phyloP scores from a whole-genome alignment of 1,140 invertebrate species.

The Lepidurus couesii region DNA sequence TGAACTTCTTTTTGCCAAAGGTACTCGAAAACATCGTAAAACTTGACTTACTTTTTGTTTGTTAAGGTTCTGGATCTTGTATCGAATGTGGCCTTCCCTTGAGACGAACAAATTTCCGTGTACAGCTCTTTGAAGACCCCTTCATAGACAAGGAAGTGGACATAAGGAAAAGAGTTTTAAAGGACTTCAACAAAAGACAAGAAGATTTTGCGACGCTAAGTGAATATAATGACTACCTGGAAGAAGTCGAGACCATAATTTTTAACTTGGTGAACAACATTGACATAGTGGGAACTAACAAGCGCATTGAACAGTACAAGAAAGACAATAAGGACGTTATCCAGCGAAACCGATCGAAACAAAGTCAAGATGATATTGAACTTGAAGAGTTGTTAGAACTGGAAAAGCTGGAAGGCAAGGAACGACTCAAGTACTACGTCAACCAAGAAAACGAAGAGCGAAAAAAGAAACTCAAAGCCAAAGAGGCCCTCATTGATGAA shows the following conservation, averaged over 20 bases:
- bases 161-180: slow-evolving; percentile 79
- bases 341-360: slow-evolving; percentile 68
- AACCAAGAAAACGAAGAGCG: slow-evolving; percentile 58
- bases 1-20: slow-evolving; percentile 88
- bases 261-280: slow-evolving; percentile 88
- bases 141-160: slow-evolving; percentile 96
- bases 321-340: slow-evolving; percentile 88
- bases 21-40: slow-evolving; percentile 46
- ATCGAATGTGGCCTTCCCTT: slow-evolving; percentile 84
- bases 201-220: slow-evolving; percentile 73
- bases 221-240: slow-evolving; percentile 90
- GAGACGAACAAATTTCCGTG: slow-evolving; percentile 80
- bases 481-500: slow-evolving; percentile 87
- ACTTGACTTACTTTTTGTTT: slow-evolving; percentile 31
- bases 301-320: slow-evolving; percentile 88
- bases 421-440: slow-evolving; percentile 49
- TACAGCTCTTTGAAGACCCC: slow-evolving; percentile 94
- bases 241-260: slow-evolving; percentile 80
- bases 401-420: slow-evolving; percentile 64
- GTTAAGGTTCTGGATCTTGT: slow-evolving; percentile 79
- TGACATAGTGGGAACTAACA: slow-evolving; percentile 82
- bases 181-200: slow-evolving; percentile 87
- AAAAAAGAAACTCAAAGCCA: slow-evolving; percentile 72
- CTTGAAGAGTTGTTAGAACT: slow-evolving; percentile 81
- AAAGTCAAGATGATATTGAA: slow-evolving; percentile 56